Conservation (phyloP, 2,113 vertebrate species). For the Struthio camelus region DNA sequence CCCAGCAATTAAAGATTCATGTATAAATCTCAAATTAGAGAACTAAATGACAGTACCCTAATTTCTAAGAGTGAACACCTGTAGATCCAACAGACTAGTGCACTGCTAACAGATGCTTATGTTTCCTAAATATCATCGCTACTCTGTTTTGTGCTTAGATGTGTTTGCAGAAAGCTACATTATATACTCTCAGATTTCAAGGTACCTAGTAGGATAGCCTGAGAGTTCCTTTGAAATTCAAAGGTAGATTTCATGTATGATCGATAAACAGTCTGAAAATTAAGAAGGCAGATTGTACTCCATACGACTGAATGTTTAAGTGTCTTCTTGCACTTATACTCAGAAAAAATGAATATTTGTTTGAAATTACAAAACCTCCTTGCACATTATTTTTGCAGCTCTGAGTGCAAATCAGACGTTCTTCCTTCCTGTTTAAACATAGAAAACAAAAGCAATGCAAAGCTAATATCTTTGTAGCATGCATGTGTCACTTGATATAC, state of each 20-base stretch:
- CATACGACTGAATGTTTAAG: neutral
- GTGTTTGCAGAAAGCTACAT: neutral
- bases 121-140: neutral
- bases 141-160: neutral
- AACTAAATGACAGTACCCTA: neutral
- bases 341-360: neutral
- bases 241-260: neutral
- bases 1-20: neutral
- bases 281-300: neutral
- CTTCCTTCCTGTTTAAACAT: neutral
- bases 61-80: neutral
- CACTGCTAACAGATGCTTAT: neutral
- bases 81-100: neutral
- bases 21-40: neutral
- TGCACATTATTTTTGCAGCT: neutral
- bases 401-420: neutral
- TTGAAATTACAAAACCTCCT: neutral
- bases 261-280: neutral
- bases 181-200: neutral
- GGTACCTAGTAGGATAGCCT: neutral
- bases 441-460: neutral
- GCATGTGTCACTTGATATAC: neutral
- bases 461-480: neutral
- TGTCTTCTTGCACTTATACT: neutral
- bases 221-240: neutral